phyloP scores from a whole-genome alignment of 2,113 vertebrate genomes.

The Scatophagus argus region DNA sequence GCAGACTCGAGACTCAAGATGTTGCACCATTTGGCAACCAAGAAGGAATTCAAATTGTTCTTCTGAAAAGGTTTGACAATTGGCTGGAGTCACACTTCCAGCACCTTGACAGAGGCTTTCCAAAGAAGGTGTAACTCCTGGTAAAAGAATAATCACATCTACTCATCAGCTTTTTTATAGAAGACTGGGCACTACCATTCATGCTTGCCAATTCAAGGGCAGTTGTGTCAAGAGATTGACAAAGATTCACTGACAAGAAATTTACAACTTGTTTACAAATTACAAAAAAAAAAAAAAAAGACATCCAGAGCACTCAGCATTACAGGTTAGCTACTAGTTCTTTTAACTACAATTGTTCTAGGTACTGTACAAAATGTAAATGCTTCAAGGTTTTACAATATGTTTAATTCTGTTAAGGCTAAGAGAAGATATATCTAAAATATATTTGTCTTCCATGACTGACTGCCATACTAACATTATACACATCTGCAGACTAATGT shows the following conservation, averaged over 20 bases:
- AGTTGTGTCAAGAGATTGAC: background rate
- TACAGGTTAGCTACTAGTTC: background rate
- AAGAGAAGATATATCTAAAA: background rate
- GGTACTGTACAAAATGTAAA: too few species aligned
- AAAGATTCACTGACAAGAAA: background rate
- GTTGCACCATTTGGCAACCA: background rate
- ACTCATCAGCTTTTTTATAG: background rate
- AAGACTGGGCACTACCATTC: background rate
- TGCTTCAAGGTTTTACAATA: too few species aligned
- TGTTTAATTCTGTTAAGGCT: background rate
- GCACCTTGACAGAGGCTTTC: slow-evolving; percentile 16
- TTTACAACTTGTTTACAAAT: slow-evolving; percentile 14
- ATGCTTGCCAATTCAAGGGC: background rate
- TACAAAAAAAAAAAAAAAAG: too few species aligned
- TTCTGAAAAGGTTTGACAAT: slow-evolving; percentile 18
- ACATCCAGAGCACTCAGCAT: slow-evolving; percentile 8
- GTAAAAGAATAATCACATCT: slow-evolving; percentile 11
- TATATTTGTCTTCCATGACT: background rate
- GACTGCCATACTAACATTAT: background rate
- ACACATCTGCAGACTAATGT: background rate
- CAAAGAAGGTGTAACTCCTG: slow-evolving; percentile 8
- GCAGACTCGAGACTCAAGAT: slow-evolving; percentile 19
- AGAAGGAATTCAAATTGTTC: slow-evolving; percentile 11
- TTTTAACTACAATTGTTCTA: background rate
- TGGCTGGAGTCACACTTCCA: slow-evolving; percentile 8